These are phyloP conservation scores for Oscheius myriophilus DNA, from an alignment of 2,888 invertebrate species.

Conservation along the genomic window DNA sequence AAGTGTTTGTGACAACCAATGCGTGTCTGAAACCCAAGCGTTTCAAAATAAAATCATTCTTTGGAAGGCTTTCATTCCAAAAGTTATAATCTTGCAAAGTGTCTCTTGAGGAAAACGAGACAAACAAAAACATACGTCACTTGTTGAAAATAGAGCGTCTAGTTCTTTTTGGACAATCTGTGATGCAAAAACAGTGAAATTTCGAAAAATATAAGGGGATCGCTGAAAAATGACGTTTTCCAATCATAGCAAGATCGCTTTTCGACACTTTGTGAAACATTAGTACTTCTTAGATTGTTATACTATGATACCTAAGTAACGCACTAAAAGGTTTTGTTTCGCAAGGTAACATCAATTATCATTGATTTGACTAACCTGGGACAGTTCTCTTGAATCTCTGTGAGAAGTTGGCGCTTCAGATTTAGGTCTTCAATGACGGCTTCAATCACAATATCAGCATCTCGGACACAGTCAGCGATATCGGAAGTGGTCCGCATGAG, in stretches of 20 bases:
- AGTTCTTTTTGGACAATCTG: background rate
- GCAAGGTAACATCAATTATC: no score
- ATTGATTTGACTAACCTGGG: slow-evolving; percentile 70
- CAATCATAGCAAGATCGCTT: no score
- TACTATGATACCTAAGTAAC: no score
- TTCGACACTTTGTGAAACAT: no score
- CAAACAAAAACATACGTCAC: no score
- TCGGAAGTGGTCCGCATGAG: slow-evolving; percentile 58
- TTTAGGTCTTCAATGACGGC: slow-evolving; percentile 86
- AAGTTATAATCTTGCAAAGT: no score
- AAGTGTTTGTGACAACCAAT: slow-evolving; percentile 88
- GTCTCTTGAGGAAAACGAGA: background rate
- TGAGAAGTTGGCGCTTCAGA: slow-evolving; percentile 82
- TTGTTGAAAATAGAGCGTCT: background rate
- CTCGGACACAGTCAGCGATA: slow-evolving; percentile 74
- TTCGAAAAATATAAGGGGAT: no score
- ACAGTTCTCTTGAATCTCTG: slow-evolving; percentile 78
- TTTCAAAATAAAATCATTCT: background rate
- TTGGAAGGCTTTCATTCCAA: background rate
- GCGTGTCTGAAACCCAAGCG: slow-evolving; percentile 76
- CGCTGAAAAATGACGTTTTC: no score
- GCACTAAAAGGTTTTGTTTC: no score
- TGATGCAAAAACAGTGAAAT: no score
- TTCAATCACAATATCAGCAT: slow-evolving; percentile 83
- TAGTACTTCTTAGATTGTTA: no score